phyloP scores from a whole-genome alignment of 2,113 vertebrate genomes.

The Leptobrachium leishanense region DNA sequence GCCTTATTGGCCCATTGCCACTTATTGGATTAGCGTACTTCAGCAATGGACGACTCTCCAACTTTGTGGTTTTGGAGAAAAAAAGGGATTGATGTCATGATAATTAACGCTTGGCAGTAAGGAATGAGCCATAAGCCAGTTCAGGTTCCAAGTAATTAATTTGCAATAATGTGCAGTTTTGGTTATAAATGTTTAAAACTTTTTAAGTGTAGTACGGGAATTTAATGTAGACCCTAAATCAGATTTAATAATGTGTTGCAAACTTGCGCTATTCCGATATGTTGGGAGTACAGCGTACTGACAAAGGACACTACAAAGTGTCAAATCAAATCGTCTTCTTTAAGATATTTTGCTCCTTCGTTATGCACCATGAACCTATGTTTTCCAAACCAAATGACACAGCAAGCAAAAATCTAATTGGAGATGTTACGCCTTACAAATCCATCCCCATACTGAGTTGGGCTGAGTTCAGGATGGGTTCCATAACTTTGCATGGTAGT shows the following conservation, averaged over 20 bases:
- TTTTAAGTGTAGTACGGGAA: slow-evolving; percentile 17
- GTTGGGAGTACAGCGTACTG: no score
- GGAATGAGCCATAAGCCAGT: slow-evolving; percentile 9
- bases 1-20: slow-evolving; percentile 35
- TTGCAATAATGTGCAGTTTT: slow-evolving; percentile 37
- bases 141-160: slow-evolving; percentile 43
- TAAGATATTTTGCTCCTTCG: no score
- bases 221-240: background rate
- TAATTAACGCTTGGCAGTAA: slow-evolving; percentile 43
- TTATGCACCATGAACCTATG: no score
- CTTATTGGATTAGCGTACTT: slow-evolving; percentile 47
- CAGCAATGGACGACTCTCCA: slow-evolving; percentile 33
- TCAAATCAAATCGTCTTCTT: no score
- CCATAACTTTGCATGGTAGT: no score
- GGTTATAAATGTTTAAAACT: slow-evolving; percentile 18
- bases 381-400: no score
- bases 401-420: no score
- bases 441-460: no score
- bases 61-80: slow-evolving; percentile 38
- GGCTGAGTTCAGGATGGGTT: no score
- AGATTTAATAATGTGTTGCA: background rate
- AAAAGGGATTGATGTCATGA: slow-evolving; percentile 45
- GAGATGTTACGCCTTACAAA: no score
- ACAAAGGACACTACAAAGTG: no score
- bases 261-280: background rate